A percentile compares a stretch with the other conserved stretches of the same genome.
phyloP scores from a whole-genome alignment of 2,113 vertebrate species.

The Thinocorus orbignyianus region DNA sequence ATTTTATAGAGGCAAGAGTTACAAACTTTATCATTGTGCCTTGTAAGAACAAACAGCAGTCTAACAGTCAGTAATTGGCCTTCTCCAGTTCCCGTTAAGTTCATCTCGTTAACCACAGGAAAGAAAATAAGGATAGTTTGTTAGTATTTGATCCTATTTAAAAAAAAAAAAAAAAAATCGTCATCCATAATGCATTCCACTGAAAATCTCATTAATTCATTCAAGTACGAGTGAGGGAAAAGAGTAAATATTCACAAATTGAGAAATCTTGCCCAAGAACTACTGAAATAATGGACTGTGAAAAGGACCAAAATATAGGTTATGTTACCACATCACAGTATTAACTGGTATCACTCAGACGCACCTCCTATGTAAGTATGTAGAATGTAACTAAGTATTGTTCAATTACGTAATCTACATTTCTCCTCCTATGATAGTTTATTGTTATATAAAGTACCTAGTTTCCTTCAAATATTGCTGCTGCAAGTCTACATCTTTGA shows the following conservation, averaged over 20 bases:
- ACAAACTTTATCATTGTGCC: not conserved
- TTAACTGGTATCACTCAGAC: not conserved
- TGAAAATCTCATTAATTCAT: not conserved
- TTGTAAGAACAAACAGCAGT: not conserved
- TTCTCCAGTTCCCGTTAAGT: not conserved
- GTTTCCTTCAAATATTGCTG: not conserved
- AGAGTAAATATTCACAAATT: not conserved
- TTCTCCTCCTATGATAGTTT: not conserved
- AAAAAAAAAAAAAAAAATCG: not conserved
- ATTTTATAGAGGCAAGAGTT: not conserved
- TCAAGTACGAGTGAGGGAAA: not conserved
- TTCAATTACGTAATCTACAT: not conserved
- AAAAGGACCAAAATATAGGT: not conserved
- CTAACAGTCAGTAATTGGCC: not conserved
- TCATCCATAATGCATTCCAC: not conserved
- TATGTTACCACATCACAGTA: not conserved
- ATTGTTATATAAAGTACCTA: not conserved
- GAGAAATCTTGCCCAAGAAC: not conserved
- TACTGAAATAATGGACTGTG: not conserved
- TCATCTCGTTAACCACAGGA: not conserved
- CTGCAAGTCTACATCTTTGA: not conserved
- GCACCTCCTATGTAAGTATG: not conserved
- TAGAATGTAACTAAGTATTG: not conserved
- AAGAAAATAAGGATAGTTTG: not conserved
- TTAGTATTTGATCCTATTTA: not conserved